Conservation (phyloP, 2,797 vertebrate genomes). For the Sebastes paucispinis region DNA sequence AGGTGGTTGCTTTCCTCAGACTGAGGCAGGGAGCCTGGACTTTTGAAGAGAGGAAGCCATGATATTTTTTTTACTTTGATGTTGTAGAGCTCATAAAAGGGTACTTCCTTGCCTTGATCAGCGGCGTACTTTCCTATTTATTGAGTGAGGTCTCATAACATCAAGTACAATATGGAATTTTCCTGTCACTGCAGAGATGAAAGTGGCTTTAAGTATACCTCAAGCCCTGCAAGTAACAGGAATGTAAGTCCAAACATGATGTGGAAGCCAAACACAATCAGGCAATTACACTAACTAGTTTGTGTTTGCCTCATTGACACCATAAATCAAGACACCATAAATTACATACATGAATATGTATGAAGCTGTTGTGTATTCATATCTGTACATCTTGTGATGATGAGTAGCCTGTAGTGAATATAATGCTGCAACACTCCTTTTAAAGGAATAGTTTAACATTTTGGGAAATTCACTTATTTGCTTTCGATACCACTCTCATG, state of each 20-base stretch:
- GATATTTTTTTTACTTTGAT: conserved; percentile 62
- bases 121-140: conserved; percentile 55
- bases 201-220: conserved; percentile 16
- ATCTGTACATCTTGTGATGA: not conserved
- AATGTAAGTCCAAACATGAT: conserved; percentile 2
- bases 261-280: not conserved
- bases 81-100: conserved; percentile 60
- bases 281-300: not conserved
- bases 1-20: conserved; percentile 65
- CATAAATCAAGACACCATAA: not conserved
- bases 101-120: conserved; percentile 63
- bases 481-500: not conserved
- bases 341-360: not conserved
- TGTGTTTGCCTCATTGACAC: not conserved
- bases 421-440: not conserved
- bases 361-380: not conserved
- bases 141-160: conserved; percentile 55
- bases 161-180: conserved; percentile 49
- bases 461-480: not conserved
- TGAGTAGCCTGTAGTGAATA: not conserved
- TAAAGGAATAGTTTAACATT: not conserved
- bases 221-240: not conserved
- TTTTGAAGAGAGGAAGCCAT: conserved; percentile 56
- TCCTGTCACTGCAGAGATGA: conserved; percentile 39
- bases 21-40: conserved; percentile 47